Conservation (phyloP, 2,113 vertebrate genomes). For the Coptodon rendalli region DNA sequence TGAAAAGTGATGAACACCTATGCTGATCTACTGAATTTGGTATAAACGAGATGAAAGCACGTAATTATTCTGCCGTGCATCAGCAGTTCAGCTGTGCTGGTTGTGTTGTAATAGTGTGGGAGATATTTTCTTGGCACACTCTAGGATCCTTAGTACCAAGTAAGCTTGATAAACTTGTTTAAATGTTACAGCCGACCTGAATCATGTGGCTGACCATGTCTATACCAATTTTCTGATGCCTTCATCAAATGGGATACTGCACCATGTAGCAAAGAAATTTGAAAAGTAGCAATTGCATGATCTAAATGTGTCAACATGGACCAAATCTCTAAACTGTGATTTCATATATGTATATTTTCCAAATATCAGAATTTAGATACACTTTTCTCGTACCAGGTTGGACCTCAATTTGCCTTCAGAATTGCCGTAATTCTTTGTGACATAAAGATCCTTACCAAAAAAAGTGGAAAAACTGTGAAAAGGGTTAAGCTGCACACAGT, state of each 20-base stretch:
- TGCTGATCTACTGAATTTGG: background rate
- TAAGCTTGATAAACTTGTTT: background rate
- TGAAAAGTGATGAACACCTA: background rate
- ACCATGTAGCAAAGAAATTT: background rate
- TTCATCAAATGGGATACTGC: background rate
- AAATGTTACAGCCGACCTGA: background rate
- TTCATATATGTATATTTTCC: background rate
- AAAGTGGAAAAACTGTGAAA: background rate
- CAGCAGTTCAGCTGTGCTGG: background rate
- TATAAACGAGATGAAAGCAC: background rate
- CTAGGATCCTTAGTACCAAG: background rate
- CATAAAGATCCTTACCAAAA: background rate
- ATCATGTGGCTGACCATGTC: background rate
- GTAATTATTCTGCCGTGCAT: background rate
- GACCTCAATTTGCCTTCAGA: background rate
- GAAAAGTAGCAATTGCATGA: background rate
- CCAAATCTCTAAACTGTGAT: background rate
- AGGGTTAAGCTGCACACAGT: background rate
- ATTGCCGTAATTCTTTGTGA: background rate
- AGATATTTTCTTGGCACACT: background rate
- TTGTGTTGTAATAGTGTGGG: background rate
- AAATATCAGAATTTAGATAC: background rate
- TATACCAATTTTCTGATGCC: background rate
- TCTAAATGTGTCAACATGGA: accelerated
- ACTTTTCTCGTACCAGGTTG: background rate